phyloP scores from a whole-genome alignment of 1,140 invertebrate species.

The Paraescarpia echinospica region DNA sequence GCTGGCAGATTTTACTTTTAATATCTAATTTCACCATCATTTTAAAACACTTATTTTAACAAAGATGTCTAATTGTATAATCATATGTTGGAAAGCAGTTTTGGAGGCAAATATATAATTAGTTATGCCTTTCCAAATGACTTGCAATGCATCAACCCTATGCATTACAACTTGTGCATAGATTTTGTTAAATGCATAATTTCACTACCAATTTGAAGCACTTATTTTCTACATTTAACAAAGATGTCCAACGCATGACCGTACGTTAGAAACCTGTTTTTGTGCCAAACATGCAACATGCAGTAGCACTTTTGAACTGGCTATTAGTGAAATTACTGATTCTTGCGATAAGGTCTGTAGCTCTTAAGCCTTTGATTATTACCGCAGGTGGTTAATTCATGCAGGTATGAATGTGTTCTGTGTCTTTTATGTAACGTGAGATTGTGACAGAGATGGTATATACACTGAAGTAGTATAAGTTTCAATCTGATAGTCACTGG shows the following conservation, averaged over 20 bases:
- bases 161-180: background rate
- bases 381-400: background rate
- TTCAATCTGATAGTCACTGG: background rate
- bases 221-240: background rate
- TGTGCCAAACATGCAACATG: background rate
- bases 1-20: background rate
- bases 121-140: too few species aligned
- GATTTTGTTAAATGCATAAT: background rate
- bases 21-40: background rate
- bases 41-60: background rate
- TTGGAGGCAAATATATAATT: background rate
- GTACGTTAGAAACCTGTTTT: background rate
- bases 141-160: background rate
- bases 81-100: background rate
- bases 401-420: background rate
- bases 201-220: background rate
- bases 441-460: background rate
- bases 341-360: background rate
- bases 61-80: background rate
- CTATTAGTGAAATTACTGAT: slow-evolving; percentile 1
- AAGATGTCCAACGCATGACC: background rate
- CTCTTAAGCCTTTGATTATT: background rate
- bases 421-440: background rate
- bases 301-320: background rate
- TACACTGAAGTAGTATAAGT: background rate